Percentiles rank a stretch among this genome's conserved stretches.
phyloP scores from a whole-genome alignment of 1,140 invertebrate species.

The Drosophila malerkotliana region DNA sequence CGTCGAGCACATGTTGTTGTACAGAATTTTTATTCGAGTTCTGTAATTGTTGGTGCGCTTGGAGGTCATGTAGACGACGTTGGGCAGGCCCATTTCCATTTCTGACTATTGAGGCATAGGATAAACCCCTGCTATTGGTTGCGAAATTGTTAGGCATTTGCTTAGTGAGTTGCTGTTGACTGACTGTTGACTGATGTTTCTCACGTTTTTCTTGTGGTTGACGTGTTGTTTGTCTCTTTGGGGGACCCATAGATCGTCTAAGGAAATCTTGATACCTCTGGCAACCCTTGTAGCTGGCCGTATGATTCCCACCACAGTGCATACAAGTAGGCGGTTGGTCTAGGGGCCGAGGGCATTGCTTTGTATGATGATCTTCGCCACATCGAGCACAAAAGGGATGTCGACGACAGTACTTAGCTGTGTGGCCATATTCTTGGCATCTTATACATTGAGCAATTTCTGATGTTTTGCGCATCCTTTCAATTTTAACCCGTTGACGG shows the following conservation, averaged over 20 bases:
- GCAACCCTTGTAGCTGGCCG: conserved; percentile 23
- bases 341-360: neutral
- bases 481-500: no score
- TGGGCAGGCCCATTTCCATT: no score
- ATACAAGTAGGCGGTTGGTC: neutral
- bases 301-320: conserved; percentile 1
- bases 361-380: conserved; percentile 1
- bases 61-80: no score
- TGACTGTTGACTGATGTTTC: neutral
- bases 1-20: neutral
- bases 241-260: conserved; percentile 11
- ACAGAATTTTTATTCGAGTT: neutral
- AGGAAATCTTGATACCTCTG: conserved; percentile 18
- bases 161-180: neutral
- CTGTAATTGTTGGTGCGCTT: no score
- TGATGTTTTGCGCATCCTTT: no score
- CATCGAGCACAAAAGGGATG: conserved; percentile 18
- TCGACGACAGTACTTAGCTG: conserved; percentile 10
- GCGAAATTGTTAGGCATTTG: neutral
- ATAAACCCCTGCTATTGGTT: neutral
- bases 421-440: conserved; percentile 2
- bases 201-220: no score
- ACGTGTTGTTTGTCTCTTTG: neutral
- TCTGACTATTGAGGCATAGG: neutral
- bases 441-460: no score